phyloP scores from a whole-genome alignment of 2,113 vertebrate species.

The Nipponia nippon region DNA sequence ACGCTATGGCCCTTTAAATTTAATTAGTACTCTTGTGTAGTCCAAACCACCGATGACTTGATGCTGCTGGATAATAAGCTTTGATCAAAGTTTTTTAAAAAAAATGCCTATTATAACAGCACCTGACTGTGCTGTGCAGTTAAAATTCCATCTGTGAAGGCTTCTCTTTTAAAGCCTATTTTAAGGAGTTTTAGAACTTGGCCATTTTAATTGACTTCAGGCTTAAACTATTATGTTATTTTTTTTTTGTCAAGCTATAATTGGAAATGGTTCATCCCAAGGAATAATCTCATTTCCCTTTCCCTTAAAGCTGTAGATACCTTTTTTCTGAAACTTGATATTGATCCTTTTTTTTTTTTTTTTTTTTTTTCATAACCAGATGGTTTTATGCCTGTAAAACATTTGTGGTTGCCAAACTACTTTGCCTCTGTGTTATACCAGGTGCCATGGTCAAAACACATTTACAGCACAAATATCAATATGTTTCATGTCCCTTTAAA shows the following conservation, averaged over 20 bases:
- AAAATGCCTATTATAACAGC: neutral
- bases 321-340: neutral
- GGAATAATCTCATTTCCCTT: neutral
- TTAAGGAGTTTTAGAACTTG: neutral
- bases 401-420: neutral
- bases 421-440: neutral
- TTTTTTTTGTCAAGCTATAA: neutral
- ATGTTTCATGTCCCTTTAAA: neutral
- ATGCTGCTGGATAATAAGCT: constrained; percentile 33
- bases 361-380: neutral
- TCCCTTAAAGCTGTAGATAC: neutral
- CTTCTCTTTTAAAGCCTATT: neutral
- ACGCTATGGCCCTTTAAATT: constrained; percentile 17
- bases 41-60: neutral
- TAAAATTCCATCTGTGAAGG: neutral
- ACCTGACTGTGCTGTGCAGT: neutral
- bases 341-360: neutral
- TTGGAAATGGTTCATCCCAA: neutral
- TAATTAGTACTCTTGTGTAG: constrained; percentile 48
- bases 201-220: neutral
- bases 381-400: neutral
- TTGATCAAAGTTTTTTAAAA: constrained; percentile 7
- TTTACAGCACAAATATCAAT: neutral
- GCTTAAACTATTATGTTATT: neutral
- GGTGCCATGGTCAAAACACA: neutral